Base-by-base conservation (phyloP, 2,888 invertebrate species). In the Portevinia maculata region DNA sequence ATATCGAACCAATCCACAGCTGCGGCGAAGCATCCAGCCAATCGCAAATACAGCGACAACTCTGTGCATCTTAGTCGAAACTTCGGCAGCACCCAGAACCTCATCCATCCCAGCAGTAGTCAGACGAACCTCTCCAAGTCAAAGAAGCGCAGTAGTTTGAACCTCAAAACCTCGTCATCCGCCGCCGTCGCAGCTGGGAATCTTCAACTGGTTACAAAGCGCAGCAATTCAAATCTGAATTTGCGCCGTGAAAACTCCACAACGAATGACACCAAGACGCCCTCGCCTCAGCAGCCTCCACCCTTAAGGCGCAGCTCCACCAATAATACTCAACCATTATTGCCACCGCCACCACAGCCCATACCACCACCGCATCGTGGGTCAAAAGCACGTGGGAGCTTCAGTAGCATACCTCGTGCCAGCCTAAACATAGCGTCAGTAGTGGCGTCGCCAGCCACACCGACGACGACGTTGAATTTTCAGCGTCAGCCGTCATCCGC, bases 11-110 rank as follows among this genome's bases (percentile, higher is more conserved):
- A 78, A 57, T 60, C 60, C 7, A 86, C 87, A 3, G 84, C 86
- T 19, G 88, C 87, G 3, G 88, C 87, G 3, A 75, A 57, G 48
- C 86, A 86, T 1, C 86, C 87, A 13, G 67, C 71, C 17, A 74
- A 17, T 52, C 88, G 88, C 71, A 90, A 90, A 37, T 85, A 86
- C 37, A 88, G 88, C 69, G 87, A 87, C 52, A 88, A 87, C 59
- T 86, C 87, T 0, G 87, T 88, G 19, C 89, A 90, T 76, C 85
- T 90, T 44, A 89, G 87, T 57, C 88, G 90, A 11, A 90, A 89
- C 73, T 91, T 90, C 75, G 90, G 90, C 46, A 91, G 91, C 86
- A 90, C 91, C 7, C 91, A 91, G 62, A 91, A 91, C 75, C 86
- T 91, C 32, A 89, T 90, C 55, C 90, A 88, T 74, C 86, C 87